Base-by-base conservation (phyloP, 2,888 invertebrate genomes). In the Pemphredon lugubris region DNA sequence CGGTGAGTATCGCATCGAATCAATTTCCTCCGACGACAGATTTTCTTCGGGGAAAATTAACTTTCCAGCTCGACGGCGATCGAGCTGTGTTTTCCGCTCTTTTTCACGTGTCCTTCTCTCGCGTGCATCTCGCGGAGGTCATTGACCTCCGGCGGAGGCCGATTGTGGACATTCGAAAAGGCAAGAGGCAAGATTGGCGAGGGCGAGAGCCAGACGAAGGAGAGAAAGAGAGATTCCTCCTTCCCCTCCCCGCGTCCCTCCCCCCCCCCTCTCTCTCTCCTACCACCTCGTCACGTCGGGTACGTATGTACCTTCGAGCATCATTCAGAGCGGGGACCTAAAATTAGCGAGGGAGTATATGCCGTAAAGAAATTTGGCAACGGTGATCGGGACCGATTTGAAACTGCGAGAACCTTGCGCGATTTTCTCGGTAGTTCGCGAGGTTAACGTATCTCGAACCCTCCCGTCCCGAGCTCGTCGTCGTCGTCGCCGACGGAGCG, bases 281-380 rank as follows among this genome's bases (percentile, higher is more conserved):
- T 60, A 63, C 66, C 65, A 70, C 72, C 70, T 68, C 64, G 63
- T 61, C 59, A 11, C 63, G 48, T 48, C 50, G 63, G 14, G 58
- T 30, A 50, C 48, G 44, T 61, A 13, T 18, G 40, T 59, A 63
- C 65, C 71, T 67, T 75, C 50, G 32, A 61, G 47, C 70, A 59
- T 78, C 77, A 77, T 78, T 74, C 73, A 74, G 65, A 51, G 66
- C n/a, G 65, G 70, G 11, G 48, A 67, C 66, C 83, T 84, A 82
- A 83, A 83, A 84, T 84, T 84, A 84, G 78, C 83, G 79, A 79
- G 79, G 78, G 76, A 67, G 70, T 75, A 61, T 73, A 70, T 64
- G 60, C 63, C 70, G 58, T 67, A 63, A 75, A 73, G 72, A 75
- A 79, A 79, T 77, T 75, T 79, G 79, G 77, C 72, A 79, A 66